Conservation (phyloP, 2,113 vertebrate species). For the Odobenus rosmarus region DNA sequence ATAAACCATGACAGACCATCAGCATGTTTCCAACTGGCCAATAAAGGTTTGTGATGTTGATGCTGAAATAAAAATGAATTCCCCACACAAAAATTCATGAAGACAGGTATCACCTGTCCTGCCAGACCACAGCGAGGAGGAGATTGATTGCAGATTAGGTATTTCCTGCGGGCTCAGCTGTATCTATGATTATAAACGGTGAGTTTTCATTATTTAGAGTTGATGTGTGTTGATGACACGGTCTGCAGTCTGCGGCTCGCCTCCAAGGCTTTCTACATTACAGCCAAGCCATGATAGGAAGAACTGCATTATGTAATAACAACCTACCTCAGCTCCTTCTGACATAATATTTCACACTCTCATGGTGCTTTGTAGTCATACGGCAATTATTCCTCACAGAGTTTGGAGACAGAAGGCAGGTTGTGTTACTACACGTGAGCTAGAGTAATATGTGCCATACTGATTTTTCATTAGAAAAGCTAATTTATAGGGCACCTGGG, state of each 20-base stretch:
- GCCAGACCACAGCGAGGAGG: constrained; percentile 65
- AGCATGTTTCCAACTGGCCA: neutral
- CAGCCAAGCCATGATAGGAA: constrained; percentile 6
- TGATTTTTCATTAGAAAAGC: neutral
- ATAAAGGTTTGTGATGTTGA: neutral
- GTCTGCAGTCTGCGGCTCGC: neutral
- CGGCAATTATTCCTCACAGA: neutral
- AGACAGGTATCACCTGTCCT: constrained; percentile 57
- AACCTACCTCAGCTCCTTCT: neutral
- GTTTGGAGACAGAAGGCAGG: neutral
- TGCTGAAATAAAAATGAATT: constrained; percentile 52
- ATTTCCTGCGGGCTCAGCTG: constrained; percentile 57
- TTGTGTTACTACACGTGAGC: neutral
- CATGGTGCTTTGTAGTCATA: neutral
- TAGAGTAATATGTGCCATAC: neutral
- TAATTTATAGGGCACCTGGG: neutral
- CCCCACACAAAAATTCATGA: constrained; percentile 34
- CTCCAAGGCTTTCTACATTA: neutral
- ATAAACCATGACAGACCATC: neutral
- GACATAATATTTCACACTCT: constrained; percentile 6
- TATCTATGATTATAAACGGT: neutral
- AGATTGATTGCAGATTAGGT: constrained; percentile 14
- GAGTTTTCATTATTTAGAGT: constrained; percentile 39
- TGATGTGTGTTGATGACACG: constrained; percentile 38
- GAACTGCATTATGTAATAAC: neutral